Evolutionary conservation across 2,113 vertebrate species (phyloP), one percentile per base, ranked within the genome.

Genomic region (Callithrix jacchus): DNA sequence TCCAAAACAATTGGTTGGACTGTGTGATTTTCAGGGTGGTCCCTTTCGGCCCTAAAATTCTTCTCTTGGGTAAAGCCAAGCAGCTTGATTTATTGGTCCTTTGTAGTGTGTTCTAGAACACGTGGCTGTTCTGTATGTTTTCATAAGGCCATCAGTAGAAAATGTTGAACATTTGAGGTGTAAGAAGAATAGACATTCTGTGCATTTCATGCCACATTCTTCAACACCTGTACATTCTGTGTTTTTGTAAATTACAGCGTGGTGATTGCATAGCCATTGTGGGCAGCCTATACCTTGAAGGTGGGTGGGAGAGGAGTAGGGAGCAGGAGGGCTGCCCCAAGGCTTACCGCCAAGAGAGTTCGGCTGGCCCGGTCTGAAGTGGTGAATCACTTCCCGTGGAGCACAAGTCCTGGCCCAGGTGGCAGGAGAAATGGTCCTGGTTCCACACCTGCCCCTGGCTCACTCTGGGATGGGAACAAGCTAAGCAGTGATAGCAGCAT

Each of bases 11-110:
- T 1, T 14, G 45, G 27, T 66, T 42, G 82, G n/a, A 79, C n/a
- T 20, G 14, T 64, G 37, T 54, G 18, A 61, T 92, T 96, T 93
- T 80, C n/a, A 93, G 70, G 79, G 76, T 92, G 73, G 64, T 32
- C 54, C 1, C 42, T 73, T 54, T 77, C 64, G 82, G 56, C 40
- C 49, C 37, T 68, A 56, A n/a, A 7, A 54, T 70, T 56, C 25
- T 25, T 20, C n/a, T 87, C 87, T 87, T 87, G 4, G 18, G 52
- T 54, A 92, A 84, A 77, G 7, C 13, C 16, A 49, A 66, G 14
- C 32, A 68, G 21, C 49, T 83, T 68, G n/a, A 95, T 66, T 77
- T 83, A 40, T 16, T 52, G 45, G 32, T 30, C 68, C 40, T 84
- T 79, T 58, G 25, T 35, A 12, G 35, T 68, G 1, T 40, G 6